These are phyloP conservation scores for Pristiophorus japonicus DNA, from an alignment of 2,113 vertebrate species.

Conservation along the genomic window DNA sequence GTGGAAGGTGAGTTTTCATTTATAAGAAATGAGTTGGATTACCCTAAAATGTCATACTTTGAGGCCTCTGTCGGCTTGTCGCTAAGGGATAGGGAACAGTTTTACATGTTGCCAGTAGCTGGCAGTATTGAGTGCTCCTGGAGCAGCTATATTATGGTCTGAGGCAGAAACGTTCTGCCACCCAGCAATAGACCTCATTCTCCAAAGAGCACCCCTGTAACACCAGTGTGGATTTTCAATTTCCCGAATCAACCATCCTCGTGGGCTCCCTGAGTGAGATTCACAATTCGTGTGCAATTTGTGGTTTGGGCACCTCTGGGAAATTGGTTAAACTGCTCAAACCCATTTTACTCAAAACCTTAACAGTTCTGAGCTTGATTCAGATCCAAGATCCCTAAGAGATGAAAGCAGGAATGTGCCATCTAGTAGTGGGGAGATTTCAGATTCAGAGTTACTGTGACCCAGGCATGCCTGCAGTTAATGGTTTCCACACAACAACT, in stretches of 20 bases:
- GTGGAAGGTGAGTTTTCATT: conserved; percentile 57
- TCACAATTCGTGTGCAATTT: neutral
- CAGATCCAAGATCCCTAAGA: too few species aligned
- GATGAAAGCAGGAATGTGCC: too few species aligned
- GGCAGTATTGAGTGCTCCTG: neutral
- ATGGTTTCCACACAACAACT: too few species aligned
- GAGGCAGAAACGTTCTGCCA: neutral
- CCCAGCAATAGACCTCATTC: neutral
- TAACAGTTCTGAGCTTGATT: too few species aligned
- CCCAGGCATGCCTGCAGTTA: too few species aligned
- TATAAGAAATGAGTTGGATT: neutral
- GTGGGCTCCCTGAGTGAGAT: too few species aligned
- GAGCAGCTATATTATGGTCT: neutral
- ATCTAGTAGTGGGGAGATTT: too few species aligned
- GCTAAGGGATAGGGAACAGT: neutral
- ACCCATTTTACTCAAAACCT: too few species aligned
- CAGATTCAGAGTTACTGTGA: too few species aligned
- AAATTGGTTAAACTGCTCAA: too few species aligned
- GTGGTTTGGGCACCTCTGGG: too few species aligned
- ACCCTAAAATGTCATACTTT: neutral
- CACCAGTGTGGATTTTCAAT: neutral
- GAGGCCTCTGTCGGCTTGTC: neutral
- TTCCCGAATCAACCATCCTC: neutral
- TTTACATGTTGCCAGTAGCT: neutral
- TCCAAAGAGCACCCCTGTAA: neutral